phyloP scores from a whole-genome alignment of 2,797 vertebrate species.

The Epinephelus awoara region DNA sequence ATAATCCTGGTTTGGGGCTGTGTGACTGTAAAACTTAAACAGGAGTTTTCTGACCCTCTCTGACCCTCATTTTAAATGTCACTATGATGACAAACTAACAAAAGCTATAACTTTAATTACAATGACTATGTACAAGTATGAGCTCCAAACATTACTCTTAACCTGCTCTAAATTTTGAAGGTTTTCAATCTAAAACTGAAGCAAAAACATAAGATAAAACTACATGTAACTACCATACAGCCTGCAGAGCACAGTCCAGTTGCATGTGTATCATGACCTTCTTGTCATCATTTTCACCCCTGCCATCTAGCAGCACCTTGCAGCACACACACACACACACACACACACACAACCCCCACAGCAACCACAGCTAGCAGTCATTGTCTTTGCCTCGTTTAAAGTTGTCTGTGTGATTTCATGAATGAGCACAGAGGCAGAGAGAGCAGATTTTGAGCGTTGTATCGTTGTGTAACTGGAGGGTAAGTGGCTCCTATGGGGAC shows the following conservation, averaged over 20 bases:
- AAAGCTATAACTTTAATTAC: too few species aligned
- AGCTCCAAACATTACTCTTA: not conserved
- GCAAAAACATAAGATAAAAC: too few species aligned
- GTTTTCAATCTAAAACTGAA: not conserved
- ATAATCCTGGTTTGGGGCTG: too few species aligned
- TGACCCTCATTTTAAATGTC: not conserved
- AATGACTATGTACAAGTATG: too few species aligned
- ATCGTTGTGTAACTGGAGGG: slow-evolving; percentile 62
- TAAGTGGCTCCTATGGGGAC: slow-evolving; percentile 52
- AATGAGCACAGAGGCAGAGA: slow-evolving; percentile 49
- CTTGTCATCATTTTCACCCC: slow-evolving; percentile 15
- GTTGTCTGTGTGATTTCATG: slow-evolving; percentile 49
- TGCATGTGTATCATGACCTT: not conserved
- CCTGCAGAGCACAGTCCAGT: not conserved
- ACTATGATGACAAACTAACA: not conserved
- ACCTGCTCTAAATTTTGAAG: not conserved
- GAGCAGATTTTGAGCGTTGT: slow-evolving; percentile 33
- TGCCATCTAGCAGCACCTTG: not conserved
- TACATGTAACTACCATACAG: not conserved
- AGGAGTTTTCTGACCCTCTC: not conserved
- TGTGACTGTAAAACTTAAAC: not conserved
- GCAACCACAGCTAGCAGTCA: slow-evolving; percentile 11
- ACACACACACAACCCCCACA: not conserved
- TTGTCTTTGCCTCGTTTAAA: slow-evolving; percentile 61
- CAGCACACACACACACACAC: not conserved